Conservation (phyloP, 2,113 vertebrate species). For the Tinamus guttatus region DNA sequence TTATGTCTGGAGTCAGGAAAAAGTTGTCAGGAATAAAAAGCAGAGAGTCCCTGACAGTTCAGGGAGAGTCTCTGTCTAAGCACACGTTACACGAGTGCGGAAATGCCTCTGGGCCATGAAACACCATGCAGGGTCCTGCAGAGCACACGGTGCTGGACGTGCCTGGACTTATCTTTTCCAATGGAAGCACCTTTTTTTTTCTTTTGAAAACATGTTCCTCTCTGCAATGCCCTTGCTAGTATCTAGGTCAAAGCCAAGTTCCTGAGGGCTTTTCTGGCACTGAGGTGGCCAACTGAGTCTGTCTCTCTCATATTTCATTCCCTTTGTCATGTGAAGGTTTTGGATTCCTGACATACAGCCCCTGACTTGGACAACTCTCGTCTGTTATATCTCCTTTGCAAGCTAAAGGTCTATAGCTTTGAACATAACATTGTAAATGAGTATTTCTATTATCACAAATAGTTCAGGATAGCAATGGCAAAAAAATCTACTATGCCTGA, state of each 20-base stretch:
- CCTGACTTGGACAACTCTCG: not conserved
- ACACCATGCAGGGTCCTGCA: not conserved
- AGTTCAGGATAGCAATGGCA: not conserved
- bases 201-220: not conserved
- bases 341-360: not conserved
- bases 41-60: not conserved
- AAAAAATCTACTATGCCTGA: not conserved
- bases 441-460: not conserved
- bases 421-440: not conserved
- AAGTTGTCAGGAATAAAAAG: not conserved
- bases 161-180: not conserved
- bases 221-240: not conserved
- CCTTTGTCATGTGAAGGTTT: not conserved
- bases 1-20: not conserved
- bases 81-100: not conserved
- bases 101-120: not conserved
- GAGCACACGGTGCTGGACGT: not conserved
- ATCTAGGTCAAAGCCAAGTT: slow-evolving; percentile 25
- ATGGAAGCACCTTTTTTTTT: fast-evolving
- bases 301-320: slow-evolving; percentile 1
- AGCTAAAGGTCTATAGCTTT: not conserved
- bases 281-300: not conserved
- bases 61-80: not conserved
- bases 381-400: not conserved
- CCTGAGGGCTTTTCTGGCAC: slow-evolving; percentile 22